Percentiles rank a stretch among this genome's conserved stretches.
These are phyloP conservation scores for Coelinius sp. DNA, from an alignment of 2,888 invertebrate genomes.

Conservation along the genomic window DNA sequence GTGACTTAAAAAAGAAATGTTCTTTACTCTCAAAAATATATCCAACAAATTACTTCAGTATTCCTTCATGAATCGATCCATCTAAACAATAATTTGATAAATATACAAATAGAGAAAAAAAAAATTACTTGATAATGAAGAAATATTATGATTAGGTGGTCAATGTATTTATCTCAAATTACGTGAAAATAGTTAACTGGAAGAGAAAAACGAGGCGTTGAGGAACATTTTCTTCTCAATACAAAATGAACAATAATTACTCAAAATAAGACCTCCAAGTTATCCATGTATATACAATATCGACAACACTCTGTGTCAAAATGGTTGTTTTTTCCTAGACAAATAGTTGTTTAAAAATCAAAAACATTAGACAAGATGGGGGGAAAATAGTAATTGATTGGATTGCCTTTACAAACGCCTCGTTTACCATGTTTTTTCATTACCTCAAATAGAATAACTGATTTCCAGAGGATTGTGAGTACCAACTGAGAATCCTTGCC, in stretches of 20 bases:
- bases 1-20: not conserved
- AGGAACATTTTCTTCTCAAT: constrained; percentile 12
- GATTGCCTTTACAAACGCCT: not conserved
- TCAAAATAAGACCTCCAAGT: not conserved
- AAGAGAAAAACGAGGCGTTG: constrained; percentile 27
- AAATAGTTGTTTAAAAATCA: constrained; percentile 8
- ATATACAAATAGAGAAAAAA: not conserved
- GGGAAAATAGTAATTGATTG: not conserved
- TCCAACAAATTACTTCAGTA: not conserved
- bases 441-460: not conserved
- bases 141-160: not conserved
- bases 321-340: not conserved
- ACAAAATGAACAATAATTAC: not conserved
- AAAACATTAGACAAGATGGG: not conserved
- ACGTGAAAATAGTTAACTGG: constrained; percentile 14
- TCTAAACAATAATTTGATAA: not conserved
- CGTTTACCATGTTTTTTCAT: not conserved
- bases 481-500: constrained; percentile 48
- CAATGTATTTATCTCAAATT: not conserved
- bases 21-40: not conserved
- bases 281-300: constrained; percentile 32
- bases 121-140: not conserved
- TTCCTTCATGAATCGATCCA: not conserved
- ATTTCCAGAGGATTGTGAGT: not conserved
- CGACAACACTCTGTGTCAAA: constrained; percentile 11